A percentile compares a stretch with the other conserved stretches of the same genome.
Conservation (phyloP, 2,113 vertebrate genomes). For the Alligator mississippiensis region DNA sequence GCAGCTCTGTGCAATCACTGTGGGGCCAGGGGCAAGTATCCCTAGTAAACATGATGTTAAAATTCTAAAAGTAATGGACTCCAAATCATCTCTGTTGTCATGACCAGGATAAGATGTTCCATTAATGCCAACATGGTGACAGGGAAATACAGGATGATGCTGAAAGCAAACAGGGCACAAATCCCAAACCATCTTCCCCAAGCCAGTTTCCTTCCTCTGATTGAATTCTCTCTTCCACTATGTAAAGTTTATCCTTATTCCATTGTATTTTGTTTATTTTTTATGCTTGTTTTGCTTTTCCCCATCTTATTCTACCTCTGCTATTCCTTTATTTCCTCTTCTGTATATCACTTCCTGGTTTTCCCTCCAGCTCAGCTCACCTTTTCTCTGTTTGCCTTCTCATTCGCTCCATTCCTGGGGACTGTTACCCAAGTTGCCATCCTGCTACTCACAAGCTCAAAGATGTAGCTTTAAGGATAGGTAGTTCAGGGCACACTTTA, state of each 20-base stretch:
- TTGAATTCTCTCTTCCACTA: background rate
- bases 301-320: background rate
- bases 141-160: background rate
- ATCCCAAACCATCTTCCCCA: no score
- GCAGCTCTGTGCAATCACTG: background rate
- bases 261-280: background rate
- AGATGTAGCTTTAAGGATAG: no score
- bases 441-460: no score
- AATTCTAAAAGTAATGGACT: background rate
- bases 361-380: background rate
- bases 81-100: background rate
- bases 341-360: background rate
- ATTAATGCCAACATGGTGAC: background rate
- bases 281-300: background rate
- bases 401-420: background rate
- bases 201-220: background rate
- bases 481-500: no score
- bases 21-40: background rate
- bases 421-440: no score
- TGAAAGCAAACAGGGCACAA: no score
- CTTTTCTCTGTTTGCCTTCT: background rate
- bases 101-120: background rate
- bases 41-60: background rate
- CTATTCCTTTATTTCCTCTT: background rate
- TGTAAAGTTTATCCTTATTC: background rate